Percentiles rank a stretch among this genome's conserved stretches.
phyloP scores from a whole-genome alignment of 1,140 invertebrate species.

The Glossosoma conforme region DNA sequence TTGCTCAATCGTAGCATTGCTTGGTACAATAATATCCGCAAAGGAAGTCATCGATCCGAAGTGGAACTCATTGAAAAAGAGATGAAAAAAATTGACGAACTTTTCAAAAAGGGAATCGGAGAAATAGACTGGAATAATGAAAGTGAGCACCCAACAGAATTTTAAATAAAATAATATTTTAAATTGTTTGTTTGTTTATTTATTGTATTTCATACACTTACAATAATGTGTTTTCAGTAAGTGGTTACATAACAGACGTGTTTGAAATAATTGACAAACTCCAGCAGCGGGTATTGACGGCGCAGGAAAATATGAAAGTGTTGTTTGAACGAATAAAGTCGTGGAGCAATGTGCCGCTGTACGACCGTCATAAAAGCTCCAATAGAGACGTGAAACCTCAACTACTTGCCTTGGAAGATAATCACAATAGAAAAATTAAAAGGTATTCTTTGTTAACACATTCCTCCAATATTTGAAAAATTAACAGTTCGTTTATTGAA shows the following conservation, averaged over 20 bases:
- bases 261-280: slow-evolving; percentile 49
- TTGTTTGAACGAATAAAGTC: slow-evolving; percentile 54
- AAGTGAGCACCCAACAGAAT: slow-evolving; percentile 49
- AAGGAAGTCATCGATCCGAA: slow-evolving; percentile 60
- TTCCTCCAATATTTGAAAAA: slow-evolving; percentile 1
- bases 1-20: slow-evolving; percentile 49
- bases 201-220: too few relatives aligned
- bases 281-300: slow-evolving; percentile 58
- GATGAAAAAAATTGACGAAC: slow-evolving; percentile 56
- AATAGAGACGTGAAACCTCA: slow-evolving; percentile 42
- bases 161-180: slow-evolving; percentile 1
- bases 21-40: slow-evolving; percentile 66
- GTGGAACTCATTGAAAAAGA: slow-evolving; percentile 63
- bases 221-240: slow-evolving; percentile 34
- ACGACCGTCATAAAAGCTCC: slow-evolving; percentile 45
- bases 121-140: slow-evolving; percentile 65
- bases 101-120: slow-evolving; percentile 57
- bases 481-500: neutral
- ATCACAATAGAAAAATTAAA: slow-evolving; percentile 35
- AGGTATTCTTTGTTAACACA: too few relatives aligned
- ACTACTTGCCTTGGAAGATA: slow-evolving; percentile 42
- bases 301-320: slow-evolving; percentile 60
- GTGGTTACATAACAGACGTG: slow-evolving; percentile 46
- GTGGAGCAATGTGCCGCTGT: slow-evolving; percentile 67
- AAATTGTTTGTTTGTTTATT: too few relatives aligned